Conservation (phyloP, 1,140 invertebrate genomes). For the Contarinia nasturtii region DNA sequence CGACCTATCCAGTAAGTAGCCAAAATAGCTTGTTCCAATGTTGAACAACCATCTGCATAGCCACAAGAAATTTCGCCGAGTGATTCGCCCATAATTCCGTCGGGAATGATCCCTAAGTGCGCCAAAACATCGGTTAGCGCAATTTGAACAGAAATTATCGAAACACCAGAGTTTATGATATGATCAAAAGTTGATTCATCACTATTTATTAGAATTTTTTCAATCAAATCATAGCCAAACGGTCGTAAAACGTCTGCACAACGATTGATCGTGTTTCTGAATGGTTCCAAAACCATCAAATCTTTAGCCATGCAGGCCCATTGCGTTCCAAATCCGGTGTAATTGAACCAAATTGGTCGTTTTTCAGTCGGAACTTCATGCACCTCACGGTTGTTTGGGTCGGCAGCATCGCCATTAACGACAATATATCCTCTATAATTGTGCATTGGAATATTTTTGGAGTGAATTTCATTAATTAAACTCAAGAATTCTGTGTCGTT, state of each 20-base stretch:
- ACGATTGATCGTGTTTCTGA: slow-evolving; percentile 54
- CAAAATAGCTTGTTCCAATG: slow-evolving; percentile 77
- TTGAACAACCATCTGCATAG: slow-evolving; percentile 89
- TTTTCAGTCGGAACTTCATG: slow-evolving; percentile 26
- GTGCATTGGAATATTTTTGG: slow-evolving; percentile 46
- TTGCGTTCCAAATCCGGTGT: slow-evolving; percentile 92
- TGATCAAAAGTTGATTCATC: slow-evolving; percentile 60
- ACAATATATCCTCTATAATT: slow-evolving; percentile 58
- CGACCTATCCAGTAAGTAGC: slow-evolving; percentile 83
- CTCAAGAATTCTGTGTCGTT: slow-evolving; percentile 57
- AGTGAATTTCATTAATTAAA: too few relatives aligned
- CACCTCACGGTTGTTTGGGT: slow-evolving; percentile 25
- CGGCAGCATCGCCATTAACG: slow-evolving; percentile 28
- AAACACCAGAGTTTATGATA: slow-evolving; percentile 74
- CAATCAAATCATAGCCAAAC: slow-evolving; percentile 60
- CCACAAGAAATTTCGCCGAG: slow-evolving; percentile 87
- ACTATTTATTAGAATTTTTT: slow-evolving; percentile 63
- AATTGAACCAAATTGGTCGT: slow-evolving; percentile 81
- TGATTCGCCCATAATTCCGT: slow-evolving; percentile 91
- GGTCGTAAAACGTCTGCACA: slow-evolving; percentile 55
- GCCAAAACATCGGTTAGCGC: slow-evolving; percentile 75
- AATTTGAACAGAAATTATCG: slow-evolving; percentile 88
- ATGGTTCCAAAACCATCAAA: slow-evolving; percentile 60
- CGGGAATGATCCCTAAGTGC: slow-evolving; percentile 57
- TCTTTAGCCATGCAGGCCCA: slow-evolving; percentile 86